Conservation (phyloP, 2,888 invertebrate species). For the Pyrocoelia pectoralis region DNA sequence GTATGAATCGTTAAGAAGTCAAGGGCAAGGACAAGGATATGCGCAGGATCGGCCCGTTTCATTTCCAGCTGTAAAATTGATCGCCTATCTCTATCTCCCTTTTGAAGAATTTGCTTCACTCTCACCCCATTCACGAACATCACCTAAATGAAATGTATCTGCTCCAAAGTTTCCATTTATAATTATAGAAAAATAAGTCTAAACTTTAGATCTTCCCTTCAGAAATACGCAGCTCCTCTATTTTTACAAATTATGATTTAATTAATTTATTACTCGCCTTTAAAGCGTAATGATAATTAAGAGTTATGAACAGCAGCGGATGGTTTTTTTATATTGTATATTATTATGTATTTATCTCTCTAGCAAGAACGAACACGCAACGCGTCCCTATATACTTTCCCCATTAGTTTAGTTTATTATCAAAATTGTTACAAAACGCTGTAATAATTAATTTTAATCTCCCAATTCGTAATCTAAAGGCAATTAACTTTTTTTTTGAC, state of each 20-base stretch:
- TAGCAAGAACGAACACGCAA: no score
- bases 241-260: background rate
- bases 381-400: no score
- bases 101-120: background rate
- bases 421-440: background rate
- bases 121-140: constrained; percentile 1
- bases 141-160: constrained; percentile 1
- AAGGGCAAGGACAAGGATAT: constrained; percentile 24
- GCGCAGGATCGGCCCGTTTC: constrained; percentile 29
- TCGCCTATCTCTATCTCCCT: constrained; percentile 17
- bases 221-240: background rate
- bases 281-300: background rate
- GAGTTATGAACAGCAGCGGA: background rate
- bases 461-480: no score
- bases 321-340: background rate
- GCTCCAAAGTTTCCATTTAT: background rate
- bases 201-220: background rate
- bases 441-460: no score
- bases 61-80: constrained; percentile 30
- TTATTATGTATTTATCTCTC: background rate
- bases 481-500: no score
- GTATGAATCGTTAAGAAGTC: constrained; percentile 24
- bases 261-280: background rate
- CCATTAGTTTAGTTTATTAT: background rate
- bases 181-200: background rate